A percentile compares a stretch with the other conserved stretches of the same genome.
Conservation (phyloP, 92 coral and sea anemone species). For the Parazoanthus swiftii region DNA sequence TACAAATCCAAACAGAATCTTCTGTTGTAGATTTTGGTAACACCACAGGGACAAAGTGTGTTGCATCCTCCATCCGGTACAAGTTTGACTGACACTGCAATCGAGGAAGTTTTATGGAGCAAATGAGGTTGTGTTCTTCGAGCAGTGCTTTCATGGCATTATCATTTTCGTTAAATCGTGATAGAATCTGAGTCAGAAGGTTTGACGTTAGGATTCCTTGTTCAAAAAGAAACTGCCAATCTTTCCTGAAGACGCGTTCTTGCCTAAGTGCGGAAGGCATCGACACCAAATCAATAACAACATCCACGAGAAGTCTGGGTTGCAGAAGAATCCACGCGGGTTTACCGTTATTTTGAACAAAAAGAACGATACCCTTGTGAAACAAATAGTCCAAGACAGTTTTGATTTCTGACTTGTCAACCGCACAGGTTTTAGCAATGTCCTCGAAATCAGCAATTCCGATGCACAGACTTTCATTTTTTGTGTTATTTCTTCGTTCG, state of each 20-base stretch:
- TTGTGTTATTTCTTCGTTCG: background rate
- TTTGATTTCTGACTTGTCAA: background rate
- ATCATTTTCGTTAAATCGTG: slow-evolving; percentile 27
- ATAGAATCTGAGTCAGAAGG: slow-evolving; percentile 41
- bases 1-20: slow-evolving; percentile 1
- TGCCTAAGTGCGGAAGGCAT: slow-evolving; percentile 17
- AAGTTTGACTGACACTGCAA: slow-evolving; percentile 20
- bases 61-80: slow-evolving; percentile 18
- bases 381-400: slow-evolving; percentile 53
- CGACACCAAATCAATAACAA: slow-evolving; percentile 33
- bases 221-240: slow-evolving; percentile 47
- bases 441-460: slow-evolving; percentile 14
- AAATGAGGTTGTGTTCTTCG: slow-evolving; percentile 56
- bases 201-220: slow-evolving; percentile 52
- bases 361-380: slow-evolving; percentile 50
- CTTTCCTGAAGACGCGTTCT: slow-evolving; percentile 38
- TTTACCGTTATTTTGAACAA: slow-evolving; percentile 39
- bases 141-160: slow-evolving; percentile 50
- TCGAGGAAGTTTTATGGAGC: slow-evolving; percentile 35
- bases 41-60: slow-evolving; percentile 24
- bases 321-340: slow-evolving; percentile 53
- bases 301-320: slow-evolving; percentile 52
- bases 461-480: slow-evolving; percentile 4
- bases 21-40: background rate
- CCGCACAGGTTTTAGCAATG: background rate